These are phyloP conservation scores for Idris sp. DNA, from an alignment of 1,140 invertebrate genomes.

Conservation along the genomic window DNA sequence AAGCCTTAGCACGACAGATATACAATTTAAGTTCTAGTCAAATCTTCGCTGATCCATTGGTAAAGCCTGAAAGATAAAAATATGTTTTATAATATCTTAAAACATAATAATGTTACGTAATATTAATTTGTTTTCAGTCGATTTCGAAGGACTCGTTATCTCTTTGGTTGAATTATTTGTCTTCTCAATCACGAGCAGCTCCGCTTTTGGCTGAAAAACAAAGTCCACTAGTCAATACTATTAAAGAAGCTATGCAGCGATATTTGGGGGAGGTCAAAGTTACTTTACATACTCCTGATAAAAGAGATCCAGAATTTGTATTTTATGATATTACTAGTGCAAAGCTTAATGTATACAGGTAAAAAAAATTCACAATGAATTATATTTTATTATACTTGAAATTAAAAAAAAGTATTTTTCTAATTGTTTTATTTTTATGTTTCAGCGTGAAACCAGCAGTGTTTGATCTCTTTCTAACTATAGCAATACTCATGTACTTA, in stretches of 20 bases:
- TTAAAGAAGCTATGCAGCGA: conserved; percentile 86
- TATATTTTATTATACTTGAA: no score
- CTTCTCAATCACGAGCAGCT: conserved; percentile 85
- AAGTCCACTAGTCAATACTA: conserved; percentile 81
- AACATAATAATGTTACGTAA: no score
- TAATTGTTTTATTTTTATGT: conserved; percentile 67
- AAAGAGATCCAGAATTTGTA: conserved; percentile 94
- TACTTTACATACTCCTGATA: conserved; percentile 85
- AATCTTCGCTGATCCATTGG: conserved; percentile 85
- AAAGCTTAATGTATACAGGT: no score
- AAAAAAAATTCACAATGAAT: no score
- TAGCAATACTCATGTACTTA: conserved; percentile 91
- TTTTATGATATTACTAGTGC: conserved; percentile 88
- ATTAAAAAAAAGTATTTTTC: no score
- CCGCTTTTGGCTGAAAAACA: conserved; percentile 84
- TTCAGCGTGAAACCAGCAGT: conserved; percentile 96
- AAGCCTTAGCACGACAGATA: conserved; percentile 90
- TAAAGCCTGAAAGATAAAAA: no score
- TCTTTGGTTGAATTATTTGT: conserved; percentile 86
- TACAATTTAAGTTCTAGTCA: conserved; percentile 87
- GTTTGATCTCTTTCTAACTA: conserved; percentile 96
- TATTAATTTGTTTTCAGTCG: no score
- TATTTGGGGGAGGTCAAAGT: conserved; percentile 87
- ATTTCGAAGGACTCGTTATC: conserved; percentile 85
- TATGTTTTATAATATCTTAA: no score